phyloP scores from a whole-genome alignment of 1,140 invertebrate genomes.

The Ostrea denselamellosa region DNA sequence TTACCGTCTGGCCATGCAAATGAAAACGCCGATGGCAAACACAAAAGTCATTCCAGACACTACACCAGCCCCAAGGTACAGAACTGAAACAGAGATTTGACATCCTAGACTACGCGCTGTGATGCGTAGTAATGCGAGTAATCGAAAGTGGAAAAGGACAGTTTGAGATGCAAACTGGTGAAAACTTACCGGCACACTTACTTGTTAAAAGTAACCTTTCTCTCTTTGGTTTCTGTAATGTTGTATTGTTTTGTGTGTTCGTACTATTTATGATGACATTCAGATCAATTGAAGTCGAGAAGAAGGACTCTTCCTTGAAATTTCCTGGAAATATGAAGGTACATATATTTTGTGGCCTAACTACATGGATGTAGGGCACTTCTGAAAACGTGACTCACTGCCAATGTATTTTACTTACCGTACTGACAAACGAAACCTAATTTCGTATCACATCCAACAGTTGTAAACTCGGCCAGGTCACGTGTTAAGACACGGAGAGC shows the following conservation, averaged over 20 bases:
- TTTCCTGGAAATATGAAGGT: not conserved
- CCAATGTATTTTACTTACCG: not conserved
- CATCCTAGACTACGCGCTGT: no score
- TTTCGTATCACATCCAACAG: not conserved
- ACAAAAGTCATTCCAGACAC: slow-evolving; percentile 19
- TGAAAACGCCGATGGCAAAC: slow-evolving; percentile 6
- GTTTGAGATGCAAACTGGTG: not conserved
- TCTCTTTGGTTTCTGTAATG: not conserved
- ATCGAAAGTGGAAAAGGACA: not conserved
- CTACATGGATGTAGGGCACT: no score
- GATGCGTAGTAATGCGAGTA: no score
- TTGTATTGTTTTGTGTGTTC: not conserved
- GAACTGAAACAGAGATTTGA: not conserved
- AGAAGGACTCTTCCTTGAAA: not conserved
- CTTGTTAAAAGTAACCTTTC: slow-evolving; percentile 16
- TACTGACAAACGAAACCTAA: not conserved
- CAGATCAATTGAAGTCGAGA: slow-evolving; percentile 16
- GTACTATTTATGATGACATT: not conserved
- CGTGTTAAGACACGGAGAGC: not conserved
- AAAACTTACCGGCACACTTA: slow-evolving; percentile 37
- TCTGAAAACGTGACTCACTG: no score
- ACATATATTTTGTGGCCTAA: no score
- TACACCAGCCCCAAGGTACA: not conserved
- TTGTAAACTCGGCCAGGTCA: not conserved
- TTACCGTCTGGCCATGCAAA: slow-evolving; percentile 21